A percentile compares a stretch with the other conserved stretches of the same genome.
Evolutionary conservation across 1,140 invertebrate species (phyloP).

Genomic region (Lordiphosa collinella): DNA sequence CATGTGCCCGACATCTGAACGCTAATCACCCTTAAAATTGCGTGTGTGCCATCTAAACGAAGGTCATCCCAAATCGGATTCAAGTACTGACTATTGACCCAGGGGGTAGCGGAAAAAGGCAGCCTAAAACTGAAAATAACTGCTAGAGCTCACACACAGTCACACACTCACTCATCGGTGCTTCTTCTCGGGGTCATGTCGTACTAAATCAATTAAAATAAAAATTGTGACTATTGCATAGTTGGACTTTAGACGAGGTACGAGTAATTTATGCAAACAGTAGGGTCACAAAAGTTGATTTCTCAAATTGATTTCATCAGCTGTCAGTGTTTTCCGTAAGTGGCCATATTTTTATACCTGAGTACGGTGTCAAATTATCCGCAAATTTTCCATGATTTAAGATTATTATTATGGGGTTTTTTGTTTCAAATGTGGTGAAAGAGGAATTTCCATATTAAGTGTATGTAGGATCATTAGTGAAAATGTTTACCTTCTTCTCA

Average conservation of each 20-base stretch:
- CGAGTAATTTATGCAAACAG: conserved; percentile 62
- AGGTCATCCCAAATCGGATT: conserved; percentile 55
- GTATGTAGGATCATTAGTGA: background rate
- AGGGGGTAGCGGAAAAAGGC: background rate
- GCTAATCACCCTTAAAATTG: conserved; percentile 74
- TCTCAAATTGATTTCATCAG: conserved; percentile 71
- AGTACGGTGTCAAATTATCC: conserved; percentile 42
- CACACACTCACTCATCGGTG: background rate
- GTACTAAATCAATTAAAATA: conserved; percentile 66
- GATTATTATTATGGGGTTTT: conserved; percentile 50
- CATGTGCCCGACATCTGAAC: conserved; percentile 42
- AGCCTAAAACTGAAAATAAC: conserved; percentile 28
- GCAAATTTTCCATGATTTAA: conserved; percentile 63
- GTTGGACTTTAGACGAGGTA: conserved; percentile 6
- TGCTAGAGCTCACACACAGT: background rate
- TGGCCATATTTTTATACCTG: conserved; percentile 1
- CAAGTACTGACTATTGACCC: conserved; percentile 3
- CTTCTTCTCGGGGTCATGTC: conserved; percentile 37
- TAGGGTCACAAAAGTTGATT: conserved; percentile 45
- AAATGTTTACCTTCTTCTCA: background rate
- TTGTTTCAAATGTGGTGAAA: conserved; percentile 12
- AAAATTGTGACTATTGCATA: conserved; percentile 43
- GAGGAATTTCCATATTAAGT: too few relatives aligned
- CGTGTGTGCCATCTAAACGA: conserved; percentile 50
- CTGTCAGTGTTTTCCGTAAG: conserved; percentile 35